phyloP scores from a whole-genome alignment of 2,113 vertebrate genomes.

The Ammodramus savannarum region DNA sequence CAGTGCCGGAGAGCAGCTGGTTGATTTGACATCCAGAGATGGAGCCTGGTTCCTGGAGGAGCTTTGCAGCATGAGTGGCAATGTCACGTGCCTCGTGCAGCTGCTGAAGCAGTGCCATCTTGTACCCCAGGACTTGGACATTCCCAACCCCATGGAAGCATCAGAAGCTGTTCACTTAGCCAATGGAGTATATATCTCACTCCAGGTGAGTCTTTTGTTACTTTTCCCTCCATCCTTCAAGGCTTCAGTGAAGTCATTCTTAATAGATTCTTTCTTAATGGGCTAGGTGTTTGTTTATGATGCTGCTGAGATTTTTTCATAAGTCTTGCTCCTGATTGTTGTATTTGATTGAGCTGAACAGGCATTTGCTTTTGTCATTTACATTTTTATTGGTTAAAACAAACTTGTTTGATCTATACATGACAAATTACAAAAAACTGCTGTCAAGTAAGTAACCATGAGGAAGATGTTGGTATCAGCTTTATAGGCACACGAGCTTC shows the following conservation, averaged over 20 bases:
- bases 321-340: neutral
- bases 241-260: neutral
- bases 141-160: slow-evolving; percentile 84
- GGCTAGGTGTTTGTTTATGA: neutral
- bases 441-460: neutral
- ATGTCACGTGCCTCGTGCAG: slow-evolving; percentile 87
- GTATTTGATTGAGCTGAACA: neutral
- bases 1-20: slow-evolving; percentile 91
- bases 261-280: neutral
- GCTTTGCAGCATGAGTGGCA: slow-evolving; percentile 95
- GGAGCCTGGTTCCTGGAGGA: slow-evolving; percentile 98
- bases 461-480: neutral
- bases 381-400: neutral
- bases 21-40: slow-evolving; percentile 91
- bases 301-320: neutral
- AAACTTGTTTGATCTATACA: neutral
- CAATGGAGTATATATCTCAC: slow-evolving; percentile 91
- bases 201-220: slow-evolving; percentile 80
- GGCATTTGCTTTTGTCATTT: neutral
- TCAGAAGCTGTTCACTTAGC: slow-evolving; percentile 89
- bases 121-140: slow-evolving; percentile 88
- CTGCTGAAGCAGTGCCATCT: slow-evolving; percentile 91
- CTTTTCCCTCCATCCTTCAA: neutral
- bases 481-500: neutral
- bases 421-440: neutral